Percentiles rank a stretch among this genome's conserved stretches.
These are phyloP conservation scores for Myocastor coypus DNA, from an alignment of 2,113 vertebrate species.

Conservation along the genomic window DNA sequence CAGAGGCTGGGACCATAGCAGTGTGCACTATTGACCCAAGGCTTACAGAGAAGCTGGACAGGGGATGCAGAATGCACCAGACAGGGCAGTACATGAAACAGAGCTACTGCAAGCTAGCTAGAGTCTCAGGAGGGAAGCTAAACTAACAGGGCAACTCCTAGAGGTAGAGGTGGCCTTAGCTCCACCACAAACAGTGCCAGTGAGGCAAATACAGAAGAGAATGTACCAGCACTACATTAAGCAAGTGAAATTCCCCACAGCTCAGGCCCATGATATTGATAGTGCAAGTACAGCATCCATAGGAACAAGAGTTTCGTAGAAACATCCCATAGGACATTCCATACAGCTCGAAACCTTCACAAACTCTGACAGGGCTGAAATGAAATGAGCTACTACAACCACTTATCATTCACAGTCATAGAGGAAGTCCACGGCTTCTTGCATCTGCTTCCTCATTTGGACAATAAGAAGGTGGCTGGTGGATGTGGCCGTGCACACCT, in stretches of 20 bases:
- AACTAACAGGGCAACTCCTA: neutral
- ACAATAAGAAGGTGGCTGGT: neutral
- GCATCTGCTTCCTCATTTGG: neutral
- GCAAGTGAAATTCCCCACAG: neutral
- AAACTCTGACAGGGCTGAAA: neutral
- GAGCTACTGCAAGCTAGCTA: neutral
- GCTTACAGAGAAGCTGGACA: too few species aligned
- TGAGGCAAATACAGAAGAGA: neutral
- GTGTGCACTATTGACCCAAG: rapidly evolving
- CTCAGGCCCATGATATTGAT: neutral
- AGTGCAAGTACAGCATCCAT: too few species aligned
- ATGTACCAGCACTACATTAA: neutral
- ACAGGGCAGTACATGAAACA: neutral
- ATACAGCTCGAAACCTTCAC: neutral
- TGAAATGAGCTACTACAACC: rapidly evolving
- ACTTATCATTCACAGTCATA: rapidly evolving
- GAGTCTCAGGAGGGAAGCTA: neutral
- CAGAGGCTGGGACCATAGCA: neutral
- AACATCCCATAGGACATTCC: neutral
- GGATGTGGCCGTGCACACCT: neutral
- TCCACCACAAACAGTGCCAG: neutral
- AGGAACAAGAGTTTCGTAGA: neutral
- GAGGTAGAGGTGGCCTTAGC: neutral
- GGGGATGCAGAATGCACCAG: rapidly evolving
- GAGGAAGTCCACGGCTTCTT: neutral